A percentile compares a stretch with the other conserved stretches of the same genome.
phyloP scores from a whole-genome alignment of 35 echinoderm and acorn worm species.

The Lytechinus variegatus region DNA sequence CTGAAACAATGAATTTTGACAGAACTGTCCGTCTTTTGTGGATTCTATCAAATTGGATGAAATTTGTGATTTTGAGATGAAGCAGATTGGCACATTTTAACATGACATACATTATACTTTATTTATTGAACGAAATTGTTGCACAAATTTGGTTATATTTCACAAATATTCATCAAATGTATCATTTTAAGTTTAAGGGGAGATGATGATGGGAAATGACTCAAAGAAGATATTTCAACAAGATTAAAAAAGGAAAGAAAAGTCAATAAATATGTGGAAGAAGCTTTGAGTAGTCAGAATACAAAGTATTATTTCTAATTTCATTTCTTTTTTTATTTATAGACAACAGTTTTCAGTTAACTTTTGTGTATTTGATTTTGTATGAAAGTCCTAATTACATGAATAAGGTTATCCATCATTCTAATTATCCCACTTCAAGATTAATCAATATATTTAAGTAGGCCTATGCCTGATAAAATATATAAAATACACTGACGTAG shows the following conservation, averaged over 20 bases:
- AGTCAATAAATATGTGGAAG: background rate
- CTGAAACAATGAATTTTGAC: background rate
- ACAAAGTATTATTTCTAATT: no score
- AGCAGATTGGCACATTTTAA: background rate
- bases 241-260: background rate
- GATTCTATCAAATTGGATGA: background rate
- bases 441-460: no score
- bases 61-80: background rate
- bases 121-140: background rate
- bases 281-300: no score
- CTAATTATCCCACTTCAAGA: no score
- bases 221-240: background rate
- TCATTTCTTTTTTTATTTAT: no score
- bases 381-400: no score
- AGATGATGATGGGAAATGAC: background rate
- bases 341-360: no score
- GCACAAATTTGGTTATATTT: background rate
- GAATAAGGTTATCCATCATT: no score
- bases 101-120: background rate
- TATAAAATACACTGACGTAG: no score
- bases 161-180: background rate
- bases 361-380: no score
- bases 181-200: background rate
- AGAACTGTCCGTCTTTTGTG: background rate
- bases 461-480: no score